Base-by-base conservation (phyloP, 2,888 invertebrate genomes). In the Drosophila subsilvestris region DNA sequence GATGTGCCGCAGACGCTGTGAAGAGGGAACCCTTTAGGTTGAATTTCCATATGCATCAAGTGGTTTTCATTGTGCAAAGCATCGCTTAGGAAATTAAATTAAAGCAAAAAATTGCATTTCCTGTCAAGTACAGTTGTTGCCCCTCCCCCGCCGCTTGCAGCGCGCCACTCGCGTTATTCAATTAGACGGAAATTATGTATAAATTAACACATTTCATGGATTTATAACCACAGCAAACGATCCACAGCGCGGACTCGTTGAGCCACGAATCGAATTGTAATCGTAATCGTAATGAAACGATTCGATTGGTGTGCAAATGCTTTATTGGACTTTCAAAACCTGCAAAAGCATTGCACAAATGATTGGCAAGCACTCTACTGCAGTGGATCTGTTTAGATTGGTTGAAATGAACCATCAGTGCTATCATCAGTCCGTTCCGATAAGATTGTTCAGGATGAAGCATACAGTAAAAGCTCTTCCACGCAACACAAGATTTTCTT, bases 31-130 rank as follows among this genome's bases (percentile, higher is more conserved):
- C 69, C 69, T 70, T 70, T 10, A 18, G 56, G n/a, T 45, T 58
- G 44, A 53, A 51, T 51, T 51, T 7, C 53, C 59, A 54, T 43
- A 69, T 69, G 65, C 45, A 62, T 49, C 62, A 63, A 62, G 63
- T 29, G 55, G 18, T 18, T 20, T 22, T 62, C 63, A 63, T 53
- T 47, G 60, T 63, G 66, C 63, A 48, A 25, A 50, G 51, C 37
- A 22, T 37, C 25, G 58, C 60, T 63, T 69, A 66, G 80, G 75
- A 83, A 82, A 86, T 83, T 78, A 7, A 86, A 86, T 83, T 59
- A 83, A 70, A 54, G 60, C 60, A 27, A 63, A 58, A 58, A 80
- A 57, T 77, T 76, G 73, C 73, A 66, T 80, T 86, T 84, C 81
- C 82, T 75, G 78, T 43, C 49, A 20, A 22, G 49, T 20, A 7